These are phyloP conservation scores for Eptatretus burgeri DNA, from an alignment of 2,113 vertebrate species.

Conservation along the genomic window DNA sequence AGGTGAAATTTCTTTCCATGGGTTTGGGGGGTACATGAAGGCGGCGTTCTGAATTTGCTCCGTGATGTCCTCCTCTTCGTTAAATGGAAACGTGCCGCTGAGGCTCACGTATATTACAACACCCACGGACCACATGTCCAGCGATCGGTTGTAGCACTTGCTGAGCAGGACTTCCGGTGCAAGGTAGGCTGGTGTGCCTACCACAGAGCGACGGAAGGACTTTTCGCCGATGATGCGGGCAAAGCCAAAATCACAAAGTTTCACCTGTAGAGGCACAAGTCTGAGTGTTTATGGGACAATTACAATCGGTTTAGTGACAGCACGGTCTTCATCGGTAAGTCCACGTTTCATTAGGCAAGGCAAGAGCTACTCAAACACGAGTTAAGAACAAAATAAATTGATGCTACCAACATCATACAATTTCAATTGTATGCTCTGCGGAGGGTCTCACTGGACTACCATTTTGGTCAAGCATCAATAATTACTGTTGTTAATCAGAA, in stretches of 20 bases:
- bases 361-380: background rate
- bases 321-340: background rate
- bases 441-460: background rate
- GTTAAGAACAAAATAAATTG: background rate
- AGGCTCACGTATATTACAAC: constrained; percentile 77
- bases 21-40: constrained; percentile 63
- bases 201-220: constrained; percentile 57
- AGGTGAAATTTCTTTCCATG: constrained; percentile 44
- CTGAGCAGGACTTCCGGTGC: constrained; percentile 55
- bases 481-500: too few relatives aligned
- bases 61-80: constrained; percentile 65
- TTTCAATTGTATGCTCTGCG: constrained; percentile 10
- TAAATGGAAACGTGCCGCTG: constrained; percentile 61
- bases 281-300: background rate
- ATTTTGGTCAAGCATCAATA: too few relatives aligned
- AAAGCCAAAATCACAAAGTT: constrained; percentile 64
- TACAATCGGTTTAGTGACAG: background rate
- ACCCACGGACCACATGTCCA: constrained; percentile 79
- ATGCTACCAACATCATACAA: background rate
- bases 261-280: constrained; percentile 24
- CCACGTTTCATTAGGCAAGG: background rate
- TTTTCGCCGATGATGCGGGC: constrained; percentile 69
- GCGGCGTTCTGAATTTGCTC: constrained; percentile 74
- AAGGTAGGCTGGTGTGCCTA: constrained; percentile 57
- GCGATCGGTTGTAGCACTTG: constrained; percentile 60